A percentile compares a stretch with the other conserved stretches of the same genome.
Conservation (phyloP, 2,888 invertebrate species). For the Brenthis hecate region DNA sequence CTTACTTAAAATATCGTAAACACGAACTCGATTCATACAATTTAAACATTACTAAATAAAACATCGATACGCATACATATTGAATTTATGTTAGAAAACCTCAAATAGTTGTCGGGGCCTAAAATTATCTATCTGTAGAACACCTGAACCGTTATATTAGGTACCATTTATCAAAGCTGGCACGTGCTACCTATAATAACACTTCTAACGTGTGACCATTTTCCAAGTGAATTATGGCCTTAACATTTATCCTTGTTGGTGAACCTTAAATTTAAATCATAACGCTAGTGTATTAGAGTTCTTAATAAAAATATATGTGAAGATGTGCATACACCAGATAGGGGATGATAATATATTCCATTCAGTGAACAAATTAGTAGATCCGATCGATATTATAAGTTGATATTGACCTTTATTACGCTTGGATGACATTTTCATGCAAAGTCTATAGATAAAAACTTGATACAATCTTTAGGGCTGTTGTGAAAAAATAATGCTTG, state of each 20-base stretch:
- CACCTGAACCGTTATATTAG: constrained; percentile 28
- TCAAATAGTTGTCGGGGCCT: constrained; percentile 4
- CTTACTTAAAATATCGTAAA: too few species aligned
- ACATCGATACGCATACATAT: not conserved
- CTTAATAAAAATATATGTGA: constrained; percentile 3
- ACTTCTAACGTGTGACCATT: constrained; percentile 29
- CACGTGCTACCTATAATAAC: constrained; percentile 35
- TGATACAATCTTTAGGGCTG: too few species aligned
- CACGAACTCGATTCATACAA: too few species aligned
- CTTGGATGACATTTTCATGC: not conserved
- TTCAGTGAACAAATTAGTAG: constrained; percentile 14
- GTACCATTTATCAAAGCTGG: constrained; percentile 38
- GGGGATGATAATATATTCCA: not conserved
- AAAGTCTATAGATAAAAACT: not conserved
- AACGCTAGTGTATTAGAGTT: constrained; percentile 11
- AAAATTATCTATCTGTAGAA: constrained; percentile 21
- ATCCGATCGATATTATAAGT: constrained; percentile 6
- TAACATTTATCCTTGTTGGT: constrained; percentile 17
- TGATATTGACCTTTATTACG: constrained; percentile 3
- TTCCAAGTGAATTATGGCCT: constrained; percentile 22
- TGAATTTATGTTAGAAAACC: not conserved
- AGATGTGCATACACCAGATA: constrained; percentile 7
- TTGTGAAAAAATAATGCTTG: too few species aligned
- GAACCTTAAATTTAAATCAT: constrained; percentile 10
- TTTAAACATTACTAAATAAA: too few species aligned